A percentile compares a stretch with the other conserved stretches of the same genome.
phyloP scores from a whole-genome alignment of 2,797 vertebrate species.

The Lepilemur ruficaudatus region DNA sequence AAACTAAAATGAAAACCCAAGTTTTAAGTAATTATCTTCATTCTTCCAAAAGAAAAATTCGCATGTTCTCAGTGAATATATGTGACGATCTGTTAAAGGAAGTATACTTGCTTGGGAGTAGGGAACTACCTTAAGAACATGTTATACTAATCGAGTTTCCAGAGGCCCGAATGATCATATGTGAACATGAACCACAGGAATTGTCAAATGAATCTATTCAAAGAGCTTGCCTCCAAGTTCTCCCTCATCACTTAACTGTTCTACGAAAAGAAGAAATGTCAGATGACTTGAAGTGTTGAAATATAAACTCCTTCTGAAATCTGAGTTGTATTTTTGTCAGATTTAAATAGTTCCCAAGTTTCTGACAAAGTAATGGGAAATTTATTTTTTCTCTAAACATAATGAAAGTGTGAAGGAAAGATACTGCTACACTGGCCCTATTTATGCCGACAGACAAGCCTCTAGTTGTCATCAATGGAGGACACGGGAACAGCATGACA shows the following conservation, averaged over 20 bases:
- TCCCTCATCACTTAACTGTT: background rate
- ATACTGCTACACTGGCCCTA: background rate
- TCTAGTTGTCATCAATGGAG: background rate
- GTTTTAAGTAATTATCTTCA: background rate
- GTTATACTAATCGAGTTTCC: background rate
- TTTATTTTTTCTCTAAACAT: constrained; percentile 66
- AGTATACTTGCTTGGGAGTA: background rate
- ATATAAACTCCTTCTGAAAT: constrained; percentile 42
- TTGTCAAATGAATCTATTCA: background rate
- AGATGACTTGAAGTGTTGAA: constrained; percentile 43
- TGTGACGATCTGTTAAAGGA: background rate
- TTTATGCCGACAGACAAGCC: constrained; percentile 48
- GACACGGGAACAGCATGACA: background rate
- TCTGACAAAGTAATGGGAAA: constrained; percentile 45
- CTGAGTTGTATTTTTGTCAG: constrained; percentile 6
- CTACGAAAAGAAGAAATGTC: constrained; percentile 22
- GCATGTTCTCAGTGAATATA: background rate
- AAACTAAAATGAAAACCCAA: background rate
- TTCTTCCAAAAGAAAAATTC: background rate
- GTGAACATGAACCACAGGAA: background rate
- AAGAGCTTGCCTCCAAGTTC: background rate
- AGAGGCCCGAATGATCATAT: background rate
- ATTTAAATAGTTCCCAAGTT: constrained; percentile 41
- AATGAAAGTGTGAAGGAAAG: constrained; percentile 30
- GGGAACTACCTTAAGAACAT: background rate